Percentiles rank a stretch among this genome's conserved stretches.
Conservation (phyloP, 2,888 invertebrate species). For the Aleiodes leptofemur region DNA sequence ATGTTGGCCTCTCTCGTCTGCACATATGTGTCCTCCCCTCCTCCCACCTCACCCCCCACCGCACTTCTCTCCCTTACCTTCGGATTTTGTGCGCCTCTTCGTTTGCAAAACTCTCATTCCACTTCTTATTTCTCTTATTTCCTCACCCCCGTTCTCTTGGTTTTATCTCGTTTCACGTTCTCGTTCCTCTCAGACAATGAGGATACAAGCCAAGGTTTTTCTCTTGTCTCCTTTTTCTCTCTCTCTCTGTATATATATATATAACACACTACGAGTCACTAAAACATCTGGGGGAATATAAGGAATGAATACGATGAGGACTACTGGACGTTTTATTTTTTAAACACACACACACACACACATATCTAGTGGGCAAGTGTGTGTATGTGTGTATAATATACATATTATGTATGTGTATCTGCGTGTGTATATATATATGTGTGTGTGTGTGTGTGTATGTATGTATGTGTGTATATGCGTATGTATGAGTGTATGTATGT, state of each 20-base stretch:
- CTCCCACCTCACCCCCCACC: too few relatives aligned
- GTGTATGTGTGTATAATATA: too few relatives aligned
- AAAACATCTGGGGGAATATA: constrained; percentile 19
- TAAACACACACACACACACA: neutral
- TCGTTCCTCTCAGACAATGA: constrained; percentile 31
- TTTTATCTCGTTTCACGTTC: constrained; percentile 36
- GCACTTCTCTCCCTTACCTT: too few relatives aligned
- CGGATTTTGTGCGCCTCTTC: constrained; percentile 30
- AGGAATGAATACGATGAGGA: constrained; percentile 37
- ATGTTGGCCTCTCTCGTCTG: constrained; percentile 54
- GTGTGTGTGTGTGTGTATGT: too few relatives aligned
- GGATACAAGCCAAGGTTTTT: constrained; percentile 20
- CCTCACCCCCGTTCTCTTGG: constrained; percentile 10
- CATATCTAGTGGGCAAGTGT: too few relatives aligned
- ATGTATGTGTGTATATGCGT: too few relatives aligned
- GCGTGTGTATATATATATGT: too few relatives aligned
- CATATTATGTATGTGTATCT: too few relatives aligned
- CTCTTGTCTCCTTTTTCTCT: neutral
- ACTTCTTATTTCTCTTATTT: constrained; percentile 16
- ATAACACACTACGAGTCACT: constrained; percentile 27
- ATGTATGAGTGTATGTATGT: too few relatives aligned
- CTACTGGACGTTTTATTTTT: constrained; percentile 34
- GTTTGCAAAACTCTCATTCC: constrained; percentile 28
- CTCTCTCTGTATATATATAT: too few relatives aligned
- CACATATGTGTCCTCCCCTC: constrained; percentile 51